These are phyloP conservation scores for Ophioninae sp. DNA, from an alignment of 2,888 invertebrate species.

Conservation along the genomic window DNA sequence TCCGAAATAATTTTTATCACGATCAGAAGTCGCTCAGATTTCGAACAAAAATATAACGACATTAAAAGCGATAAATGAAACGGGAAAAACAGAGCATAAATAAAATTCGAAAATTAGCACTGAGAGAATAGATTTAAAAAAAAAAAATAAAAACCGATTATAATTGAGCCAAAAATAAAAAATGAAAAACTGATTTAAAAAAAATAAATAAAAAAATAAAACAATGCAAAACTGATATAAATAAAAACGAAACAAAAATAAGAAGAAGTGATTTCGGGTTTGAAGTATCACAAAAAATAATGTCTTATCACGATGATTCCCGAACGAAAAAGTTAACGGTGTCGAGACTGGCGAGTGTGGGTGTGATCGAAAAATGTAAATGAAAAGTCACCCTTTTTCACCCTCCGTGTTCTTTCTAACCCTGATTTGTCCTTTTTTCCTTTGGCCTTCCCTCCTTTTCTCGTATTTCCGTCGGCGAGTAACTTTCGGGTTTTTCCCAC, in stretches of 20 bases:
- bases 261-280: neutral
- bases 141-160: too few species aligned
- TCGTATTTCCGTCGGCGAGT: constrained; percentile 27
- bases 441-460: neutral
- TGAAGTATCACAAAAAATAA: neutral
- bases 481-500: constrained; percentile 31
- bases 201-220: too few species aligned
- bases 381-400: neutral
- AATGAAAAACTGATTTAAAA: too few species aligned
- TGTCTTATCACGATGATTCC: neutral
- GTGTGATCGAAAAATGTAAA: neutral
- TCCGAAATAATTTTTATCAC: neutral
- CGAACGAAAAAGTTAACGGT: neutral
- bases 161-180: too few species aligned
- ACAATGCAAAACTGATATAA: neutral
- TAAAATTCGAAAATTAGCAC: too few species aligned
- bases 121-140: too few species aligned
- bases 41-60: too few species aligned
- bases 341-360: neutral
- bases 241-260: neutral
- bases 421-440: neutral
- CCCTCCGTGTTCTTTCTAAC: neutral
- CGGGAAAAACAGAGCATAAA: too few species aligned
- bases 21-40: too few species aligned
- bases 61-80: too few species aligned